These are phyloP conservation scores for Eretmochelys imbricata DNA, from an alignment of 2,113 vertebrate species.

Conservation along the genomic window DNA sequence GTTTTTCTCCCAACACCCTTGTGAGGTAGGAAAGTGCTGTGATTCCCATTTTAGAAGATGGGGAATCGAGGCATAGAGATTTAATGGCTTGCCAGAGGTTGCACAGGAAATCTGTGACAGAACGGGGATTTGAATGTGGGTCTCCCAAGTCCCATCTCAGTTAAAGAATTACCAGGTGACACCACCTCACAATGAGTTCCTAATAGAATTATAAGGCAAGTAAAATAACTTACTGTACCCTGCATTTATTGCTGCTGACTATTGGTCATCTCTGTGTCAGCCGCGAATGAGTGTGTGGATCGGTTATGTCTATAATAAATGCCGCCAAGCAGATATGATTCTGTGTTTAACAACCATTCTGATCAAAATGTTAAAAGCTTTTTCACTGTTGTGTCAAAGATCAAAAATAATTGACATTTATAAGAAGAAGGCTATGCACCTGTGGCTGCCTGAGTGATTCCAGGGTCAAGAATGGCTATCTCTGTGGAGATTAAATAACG, in stretches of 20 bases:
- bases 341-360: constrained; percentile 29
- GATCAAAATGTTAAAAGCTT: constrained; percentile 47
- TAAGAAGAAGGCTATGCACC: neutral
- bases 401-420: constrained; percentile 53
- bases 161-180: neutral
- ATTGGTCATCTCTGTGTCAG: neutral
- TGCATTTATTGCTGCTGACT: neutral
- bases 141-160: neutral
- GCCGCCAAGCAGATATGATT: neutral
- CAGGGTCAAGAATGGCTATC: neutral
- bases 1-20: no score
- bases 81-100: no score
- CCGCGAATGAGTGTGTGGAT: neutral
- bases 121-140: no score
- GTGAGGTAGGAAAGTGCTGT: no score
- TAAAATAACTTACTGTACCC: neutral
- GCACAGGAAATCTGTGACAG: no score
- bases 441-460: constrained; percentile 33
- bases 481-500: neutral
- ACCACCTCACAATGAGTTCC: neutral
- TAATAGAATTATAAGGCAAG: neutral
- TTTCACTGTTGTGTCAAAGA: constrained; percentile 11
- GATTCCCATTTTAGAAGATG: no score
- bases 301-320: neutral
- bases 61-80: no score